Base-by-base conservation (phyloP, 1,140 invertebrate species). In the Calephelis virginiensis region DNA sequence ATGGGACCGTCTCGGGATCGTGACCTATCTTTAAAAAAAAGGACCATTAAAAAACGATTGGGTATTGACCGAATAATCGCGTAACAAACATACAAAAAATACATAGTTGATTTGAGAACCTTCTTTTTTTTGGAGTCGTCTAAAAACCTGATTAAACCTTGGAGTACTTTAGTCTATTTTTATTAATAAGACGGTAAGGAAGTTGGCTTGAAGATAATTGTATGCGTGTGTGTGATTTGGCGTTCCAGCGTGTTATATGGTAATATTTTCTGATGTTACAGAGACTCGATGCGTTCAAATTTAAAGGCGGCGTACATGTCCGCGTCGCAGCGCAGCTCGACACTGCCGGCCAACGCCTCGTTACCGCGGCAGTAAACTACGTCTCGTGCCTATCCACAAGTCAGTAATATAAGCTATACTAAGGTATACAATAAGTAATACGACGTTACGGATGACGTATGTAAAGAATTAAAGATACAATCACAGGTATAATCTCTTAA, bases 221-320 rank as follows among this genome's bases (percentile, higher is more conserved):
- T n/a, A 12, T n/a, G 12, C 5, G 14, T 17, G 17, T 17, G 17
- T 17, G 3, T 17, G 3, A 17, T 17, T 17, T 17, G 17, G 3
- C 0, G 17, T 17, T 17, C 17, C 1, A 17, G 3, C 17, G 17
- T 17, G 17, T 17, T 17, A 17, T 17, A 17, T 17, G 3, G 17
- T 17, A 17, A 17, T 17, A 17, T 17, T 17, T 17, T 17, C 17
- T 17, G 0, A 17, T 17, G 3, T 76, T 77, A 3, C 81, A 96
- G 95, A 89, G 95, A 96, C 85, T 96, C 95, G 2, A 95, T 95
- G 78, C 93, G 94, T 77, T 95, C 95, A 67, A 94, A 94, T 70
- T 83, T 95, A 77, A 95, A 95, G 90, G 92, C 93, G 73, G 93
- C 94, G 74, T 95, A 94, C 81, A 91, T 95, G 89, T 93, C 93